Evolutionary conservation across 2,797 vertebrate species (phyloP).

Genomic region (Sebastiscus tertius): DNA sequence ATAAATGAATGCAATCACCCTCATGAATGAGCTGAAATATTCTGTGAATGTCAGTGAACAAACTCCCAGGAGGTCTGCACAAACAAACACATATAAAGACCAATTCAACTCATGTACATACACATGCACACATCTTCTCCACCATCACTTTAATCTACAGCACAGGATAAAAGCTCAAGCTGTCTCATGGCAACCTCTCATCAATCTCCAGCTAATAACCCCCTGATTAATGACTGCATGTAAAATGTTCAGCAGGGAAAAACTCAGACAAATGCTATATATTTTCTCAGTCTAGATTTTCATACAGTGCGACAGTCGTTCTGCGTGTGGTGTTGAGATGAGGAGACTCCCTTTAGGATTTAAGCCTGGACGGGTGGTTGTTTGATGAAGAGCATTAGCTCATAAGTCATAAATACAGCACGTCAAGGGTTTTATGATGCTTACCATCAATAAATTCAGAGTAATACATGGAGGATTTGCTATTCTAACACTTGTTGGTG

Average conservation of each 20-base stretch:
- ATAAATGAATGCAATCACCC: not conserved
- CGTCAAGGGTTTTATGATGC: slow-evolving; percentile 2
- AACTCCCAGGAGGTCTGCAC: not conserved
- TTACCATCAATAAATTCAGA: not conserved
- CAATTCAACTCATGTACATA: not conserved
- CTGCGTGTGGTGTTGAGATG: not conserved
- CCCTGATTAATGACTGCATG: not conserved
- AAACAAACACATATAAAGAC: not conserved
- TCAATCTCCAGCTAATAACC: slow-evolving; percentile 30
- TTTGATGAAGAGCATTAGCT: not conserved
- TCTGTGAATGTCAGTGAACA: not conserved
- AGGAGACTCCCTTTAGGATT: not conserved
- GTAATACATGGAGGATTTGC: slow-evolving; percentile 11
- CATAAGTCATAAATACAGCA: not conserved
- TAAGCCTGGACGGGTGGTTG: not conserved
- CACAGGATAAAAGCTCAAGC: slow-evolving; percentile 19
- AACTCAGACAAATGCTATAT: not conserved
- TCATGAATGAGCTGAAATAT: not conserved
- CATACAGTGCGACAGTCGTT: not conserved
- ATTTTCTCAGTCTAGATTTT: not conserved
- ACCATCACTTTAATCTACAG: slow-evolving; percentile 24
- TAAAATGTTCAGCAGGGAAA: not conserved
- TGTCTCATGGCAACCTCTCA: slow-evolving; percentile 59
- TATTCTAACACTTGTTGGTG: not conserved
- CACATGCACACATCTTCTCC: not conserved